Conservation (phyloP, 2,797 vertebrate species). For the Liparis tanakae region DNA sequence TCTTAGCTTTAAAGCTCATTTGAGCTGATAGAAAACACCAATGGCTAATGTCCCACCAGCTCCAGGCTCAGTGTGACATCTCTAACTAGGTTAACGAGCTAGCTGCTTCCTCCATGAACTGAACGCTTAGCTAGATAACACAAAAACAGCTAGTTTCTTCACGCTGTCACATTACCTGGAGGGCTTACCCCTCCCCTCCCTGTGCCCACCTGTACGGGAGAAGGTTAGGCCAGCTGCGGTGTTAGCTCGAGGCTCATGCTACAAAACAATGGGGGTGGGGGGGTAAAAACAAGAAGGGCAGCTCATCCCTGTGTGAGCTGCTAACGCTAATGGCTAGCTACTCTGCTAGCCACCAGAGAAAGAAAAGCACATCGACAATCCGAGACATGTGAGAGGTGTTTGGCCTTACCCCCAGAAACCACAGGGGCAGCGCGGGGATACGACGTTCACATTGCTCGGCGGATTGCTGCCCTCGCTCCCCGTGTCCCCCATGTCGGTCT, state of each 20-base stretch:
- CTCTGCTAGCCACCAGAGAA: slow-evolving; percentile 53
- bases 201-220: slow-evolving; percentile 5
- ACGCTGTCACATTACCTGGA: slow-evolving; percentile 26
- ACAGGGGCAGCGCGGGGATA: slow-evolving; percentile 94
- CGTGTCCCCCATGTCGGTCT: slow-evolving; percentile 91
- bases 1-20: neutral
- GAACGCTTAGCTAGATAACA: neutral
- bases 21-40: neutral
- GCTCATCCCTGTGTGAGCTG: slow-evolving; percentile 71
- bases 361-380: slow-evolving; percentile 16
- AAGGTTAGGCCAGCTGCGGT: slow-evolving; percentile 52
- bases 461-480: slow-evolving; percentile 96
- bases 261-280: slow-evolving; percentile 78
- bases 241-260: slow-evolving; percentile 71
- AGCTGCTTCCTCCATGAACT: neutral
- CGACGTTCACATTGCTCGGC: slow-evolving; percentile 84
- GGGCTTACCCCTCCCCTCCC: slow-evolving; percentile 19
- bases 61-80: neutral
- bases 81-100: neutral
- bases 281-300: slow-evolving; percentile 64
- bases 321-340: slow-evolving; percentile 71
- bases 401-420: slow-evolving; percentile 95
- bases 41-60: slow-evolving; percentile 1
- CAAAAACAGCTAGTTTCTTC: neutral
- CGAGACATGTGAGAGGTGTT: slow-evolving; percentile 21